These are phyloP conservation scores for Muscidifurax raptorellus DNA, from an alignment of 1,140 invertebrate genomes.

Conservation along the genomic window DNA sequence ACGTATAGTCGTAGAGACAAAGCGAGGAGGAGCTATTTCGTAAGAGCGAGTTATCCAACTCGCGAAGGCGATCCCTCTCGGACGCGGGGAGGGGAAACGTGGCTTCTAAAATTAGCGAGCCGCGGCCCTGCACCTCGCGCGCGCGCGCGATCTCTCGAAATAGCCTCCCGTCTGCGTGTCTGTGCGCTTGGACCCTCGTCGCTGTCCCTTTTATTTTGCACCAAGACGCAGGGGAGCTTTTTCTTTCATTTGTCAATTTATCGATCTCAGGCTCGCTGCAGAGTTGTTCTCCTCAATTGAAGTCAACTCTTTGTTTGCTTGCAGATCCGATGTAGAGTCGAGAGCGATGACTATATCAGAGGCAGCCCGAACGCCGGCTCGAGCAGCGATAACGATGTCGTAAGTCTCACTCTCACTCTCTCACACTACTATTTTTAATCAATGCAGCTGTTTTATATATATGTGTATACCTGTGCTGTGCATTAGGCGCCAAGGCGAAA, in stretches of 20 bases:
- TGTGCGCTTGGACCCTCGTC: not conserved
- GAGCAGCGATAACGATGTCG: conserved; percentile 62
- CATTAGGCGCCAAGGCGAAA: not conserved
- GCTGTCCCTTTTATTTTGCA: not conserved
- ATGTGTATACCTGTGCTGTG: not conserved
- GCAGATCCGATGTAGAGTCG: conserved; percentile 59
- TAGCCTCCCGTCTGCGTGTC: not conserved
- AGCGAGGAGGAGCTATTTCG: not conserved
- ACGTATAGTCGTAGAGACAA: not conserved
- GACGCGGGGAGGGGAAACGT: not conserved
- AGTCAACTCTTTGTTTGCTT: conserved; percentile 28
- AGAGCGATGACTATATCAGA: conserved; percentile 58
- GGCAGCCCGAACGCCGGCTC: conserved; percentile 54
- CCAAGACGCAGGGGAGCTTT: not conserved
- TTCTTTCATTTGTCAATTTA: not conserved
- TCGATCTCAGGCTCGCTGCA: not conserved
- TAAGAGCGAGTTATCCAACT: conserved; percentile 58
- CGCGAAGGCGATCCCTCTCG: conserved; percentile 23
- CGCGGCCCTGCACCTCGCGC: conserved; percentile 38
- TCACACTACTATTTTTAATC: not conserved
- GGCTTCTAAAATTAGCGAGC: conserved; percentile 51
- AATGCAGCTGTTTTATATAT: not conserved
- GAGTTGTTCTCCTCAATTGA: conserved; percentile 10
- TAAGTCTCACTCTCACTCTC: conserved; percentile 50
- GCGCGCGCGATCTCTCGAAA: conserved; percentile 37